These are phyloP conservation scores for Ornithoptera priamus DNA, from an alignment of 2,888 invertebrate genomes.

Conservation along the genomic window DNA sequence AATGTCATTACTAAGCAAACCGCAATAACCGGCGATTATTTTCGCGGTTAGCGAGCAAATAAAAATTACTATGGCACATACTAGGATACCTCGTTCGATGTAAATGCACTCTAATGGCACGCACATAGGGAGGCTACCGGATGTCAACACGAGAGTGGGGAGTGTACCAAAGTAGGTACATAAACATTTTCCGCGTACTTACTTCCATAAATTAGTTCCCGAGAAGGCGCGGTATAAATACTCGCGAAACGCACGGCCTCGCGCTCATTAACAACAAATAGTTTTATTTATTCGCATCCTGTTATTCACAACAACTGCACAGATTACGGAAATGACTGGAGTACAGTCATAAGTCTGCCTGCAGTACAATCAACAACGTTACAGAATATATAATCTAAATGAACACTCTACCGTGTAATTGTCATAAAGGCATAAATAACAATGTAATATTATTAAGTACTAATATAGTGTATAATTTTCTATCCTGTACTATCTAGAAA, in stretches of 20 bases:
- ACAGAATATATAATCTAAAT: background rate
- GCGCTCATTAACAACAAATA: conserved; percentile 74
- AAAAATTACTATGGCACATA: conserved; percentile 35
- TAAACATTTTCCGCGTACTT: conserved; percentile 80
- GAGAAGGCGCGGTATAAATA: conserved; percentile 77
- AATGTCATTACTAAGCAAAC: conserved; percentile 24
- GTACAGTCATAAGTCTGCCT: background rate
- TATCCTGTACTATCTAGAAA: too few relatives aligned
- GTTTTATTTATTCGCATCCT: conserved; percentile 50
- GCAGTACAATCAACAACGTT: background rate
- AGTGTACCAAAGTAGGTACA: conserved; percentile 60
- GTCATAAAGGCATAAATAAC: too few relatives aligned
- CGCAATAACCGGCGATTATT: conserved; percentile 18
- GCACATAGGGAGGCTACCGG: conserved; percentile 57
- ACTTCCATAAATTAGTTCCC: conserved; percentile 78
- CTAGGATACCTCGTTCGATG: conserved; percentile 38
- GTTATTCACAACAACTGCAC: conserved; percentile 19
- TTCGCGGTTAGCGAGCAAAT: conserved; percentile 26
- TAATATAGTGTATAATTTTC: too few relatives aligned
- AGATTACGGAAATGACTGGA: conserved; percentile 6
- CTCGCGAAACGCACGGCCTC: conserved; percentile 66
- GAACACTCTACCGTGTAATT: background rate
- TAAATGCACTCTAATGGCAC: conserved; percentile 37
- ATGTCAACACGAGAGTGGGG: conserved; percentile 62
- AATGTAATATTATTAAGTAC: too few relatives aligned